Conservation (phyloP, 1,140 invertebrate genomes). For the Trichoplusia ni region DNA sequence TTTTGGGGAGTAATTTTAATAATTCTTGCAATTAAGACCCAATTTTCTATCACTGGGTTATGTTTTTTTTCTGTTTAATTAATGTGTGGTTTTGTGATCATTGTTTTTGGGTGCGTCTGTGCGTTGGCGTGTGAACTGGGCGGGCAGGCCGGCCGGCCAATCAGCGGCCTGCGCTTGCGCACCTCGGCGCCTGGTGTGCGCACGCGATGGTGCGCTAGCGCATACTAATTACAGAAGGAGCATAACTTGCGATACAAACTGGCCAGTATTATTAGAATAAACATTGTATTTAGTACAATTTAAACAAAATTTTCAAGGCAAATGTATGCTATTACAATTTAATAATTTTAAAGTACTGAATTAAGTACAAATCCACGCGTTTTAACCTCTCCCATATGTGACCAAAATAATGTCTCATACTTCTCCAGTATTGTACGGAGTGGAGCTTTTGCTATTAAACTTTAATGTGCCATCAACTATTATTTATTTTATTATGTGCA, state of each 20-base stretch:
- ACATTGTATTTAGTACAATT: too few species aligned
- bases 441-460: neutral
- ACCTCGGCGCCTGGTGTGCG: conserved; percentile 6
- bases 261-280: too few species aligned
- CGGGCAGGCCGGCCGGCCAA: conserved; percentile 33
- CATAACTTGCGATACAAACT: neutral
- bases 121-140: conserved; percentile 41
- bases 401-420: too few species aligned
- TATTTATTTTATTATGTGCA: conserved; percentile 13
- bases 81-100: conserved; percentile 32
- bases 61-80: conserved; percentile 32
- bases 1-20: conserved; percentile 16
- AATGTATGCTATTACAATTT: too few species aligned
- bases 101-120: conserved; percentile 42
- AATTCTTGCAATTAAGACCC: conserved; percentile 5
- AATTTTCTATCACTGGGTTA: neutral
- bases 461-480: neutral
- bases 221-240: neutral
- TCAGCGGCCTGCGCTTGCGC: conserved; percentile 26
- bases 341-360: too few species aligned
- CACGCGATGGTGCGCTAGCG: neutral
- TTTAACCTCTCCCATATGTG: too few species aligned
- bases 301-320: too few species aligned
- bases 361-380: too few species aligned
- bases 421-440: too few species aligned